These are phyloP conservation scores for Spinibarbus caldwelli DNA, from an alignment of 2,797 vertebrate genomes.

Conservation along the genomic window DNA sequence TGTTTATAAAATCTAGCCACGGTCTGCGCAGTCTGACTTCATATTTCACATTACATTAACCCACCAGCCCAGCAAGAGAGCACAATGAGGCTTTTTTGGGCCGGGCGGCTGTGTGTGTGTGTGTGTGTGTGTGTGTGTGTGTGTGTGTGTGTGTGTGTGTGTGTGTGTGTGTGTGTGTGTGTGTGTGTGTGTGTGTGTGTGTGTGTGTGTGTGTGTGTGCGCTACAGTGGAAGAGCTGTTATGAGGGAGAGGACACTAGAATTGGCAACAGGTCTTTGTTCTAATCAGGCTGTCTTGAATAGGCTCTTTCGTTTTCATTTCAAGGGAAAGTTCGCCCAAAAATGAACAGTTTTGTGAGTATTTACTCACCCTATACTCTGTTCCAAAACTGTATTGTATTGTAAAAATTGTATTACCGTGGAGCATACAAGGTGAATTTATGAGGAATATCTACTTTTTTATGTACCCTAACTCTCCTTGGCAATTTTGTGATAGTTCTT, in stretches of 20 bases:
- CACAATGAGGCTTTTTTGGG: slow-evolving; percentile 68
- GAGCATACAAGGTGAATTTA: not conserved
- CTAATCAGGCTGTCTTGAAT: slow-evolving; percentile 65
- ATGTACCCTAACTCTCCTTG: too few species aligned
- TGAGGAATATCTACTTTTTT: not conserved
- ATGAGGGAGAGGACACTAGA: slow-evolving; percentile 46
- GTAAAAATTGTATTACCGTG: too few species aligned
- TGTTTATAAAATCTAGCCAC: slow-evolving; percentile 64
- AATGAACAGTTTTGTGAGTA: not conserved
- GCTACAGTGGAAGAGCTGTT: slow-evolving; percentile 45
- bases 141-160: too few species aligned
- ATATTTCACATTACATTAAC: slow-evolving; percentile 74
- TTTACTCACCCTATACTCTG: not conserved
- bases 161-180: too few species aligned
- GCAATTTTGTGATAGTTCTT: not conserved
- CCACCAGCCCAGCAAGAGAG: slow-evolving; percentile 61
- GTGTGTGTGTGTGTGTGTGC: slow-evolving; percentile 41
- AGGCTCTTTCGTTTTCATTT: slow-evolving; percentile 12
- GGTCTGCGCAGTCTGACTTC: slow-evolving; percentile 67
- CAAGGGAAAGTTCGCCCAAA: not conserved
- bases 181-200: too few species aligned
- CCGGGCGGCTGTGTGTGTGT: too few species aligned
- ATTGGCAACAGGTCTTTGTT: slow-evolving; percentile 64
- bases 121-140: too few species aligned
- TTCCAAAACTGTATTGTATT: not conserved